These are phyloP conservation scores for Enteromius paludinosus DNA, from an alignment of 2,797 vertebrate genomes.

Conservation along the genomic window DNA sequence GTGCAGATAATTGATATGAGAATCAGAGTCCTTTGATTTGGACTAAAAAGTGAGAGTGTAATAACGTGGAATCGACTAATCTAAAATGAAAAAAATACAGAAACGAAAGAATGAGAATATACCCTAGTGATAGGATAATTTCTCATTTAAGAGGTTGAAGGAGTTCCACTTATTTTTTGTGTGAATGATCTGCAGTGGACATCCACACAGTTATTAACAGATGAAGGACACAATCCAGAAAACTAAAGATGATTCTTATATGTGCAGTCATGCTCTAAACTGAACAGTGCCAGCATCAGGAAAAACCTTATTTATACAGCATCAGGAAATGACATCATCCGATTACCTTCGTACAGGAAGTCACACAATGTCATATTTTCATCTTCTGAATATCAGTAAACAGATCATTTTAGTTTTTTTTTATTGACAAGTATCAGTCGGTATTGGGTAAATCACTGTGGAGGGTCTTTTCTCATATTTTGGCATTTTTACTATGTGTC, in stretches of 20 bases:
- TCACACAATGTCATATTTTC: conserved; percentile 5
- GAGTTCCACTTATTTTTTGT: conserved; percentile 69
- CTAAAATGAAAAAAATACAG: conserved; percentile 47
- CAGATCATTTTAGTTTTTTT: background rate
- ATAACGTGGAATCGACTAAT: conserved; percentile 42
- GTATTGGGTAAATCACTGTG: background rate
- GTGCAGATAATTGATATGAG: conserved; percentile 73
- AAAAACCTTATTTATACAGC: background rate
- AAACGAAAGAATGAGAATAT: conserved; percentile 44
- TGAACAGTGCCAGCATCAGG: background rate
- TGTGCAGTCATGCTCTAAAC: background rate
- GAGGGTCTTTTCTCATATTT: background rate
- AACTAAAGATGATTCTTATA: background rate
- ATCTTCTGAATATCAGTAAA: too few species aligned
- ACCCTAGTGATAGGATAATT: conserved; percentile 64
- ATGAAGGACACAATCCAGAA: background rate
- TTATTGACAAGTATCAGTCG: background rate
- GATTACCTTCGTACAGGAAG: background rate
- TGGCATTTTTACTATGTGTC: background rate
- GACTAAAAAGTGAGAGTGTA: conserved; percentile 62
- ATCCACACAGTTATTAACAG: background rate
- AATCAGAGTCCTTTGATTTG: conserved; percentile 72
- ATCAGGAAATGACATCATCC: background rate
- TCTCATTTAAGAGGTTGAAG: conserved; percentile 67
- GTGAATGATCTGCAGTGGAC: conserved; percentile 58